These are phyloP conservation scores for Salticus scenicus DNA, from an alignment of 2,888 invertebrate species.

Conservation along the genomic window DNA sequence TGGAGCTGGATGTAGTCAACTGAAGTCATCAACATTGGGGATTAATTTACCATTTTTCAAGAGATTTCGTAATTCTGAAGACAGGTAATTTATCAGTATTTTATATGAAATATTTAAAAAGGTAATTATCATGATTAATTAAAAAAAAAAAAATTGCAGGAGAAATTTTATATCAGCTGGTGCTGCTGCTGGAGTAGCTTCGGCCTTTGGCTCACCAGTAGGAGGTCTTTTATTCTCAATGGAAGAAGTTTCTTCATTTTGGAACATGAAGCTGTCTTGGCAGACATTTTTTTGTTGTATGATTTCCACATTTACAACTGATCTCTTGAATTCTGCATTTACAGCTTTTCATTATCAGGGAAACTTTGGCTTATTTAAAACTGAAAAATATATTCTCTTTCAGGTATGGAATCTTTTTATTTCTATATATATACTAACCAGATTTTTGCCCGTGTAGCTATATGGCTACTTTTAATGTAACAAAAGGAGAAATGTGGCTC, in stretches of 20 bases:
- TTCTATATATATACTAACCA: too few species aligned
- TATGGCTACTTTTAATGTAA: too few species aligned
- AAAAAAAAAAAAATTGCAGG: constrained; percentile 36
- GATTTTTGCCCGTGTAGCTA: too few species aligned
- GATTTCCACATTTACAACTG: constrained; percentile 72
- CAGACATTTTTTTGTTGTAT: constrained; percentile 78
- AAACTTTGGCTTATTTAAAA: constrained; percentile 56
- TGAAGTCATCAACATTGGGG: constrained; percentile 70
- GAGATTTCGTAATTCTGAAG: constrained; percentile 64
- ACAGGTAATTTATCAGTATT: constrained; percentile 32
- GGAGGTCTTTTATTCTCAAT: constrained; percentile 77
- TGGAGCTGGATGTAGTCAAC: constrained; percentile 66
- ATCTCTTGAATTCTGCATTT: constrained; percentile 59
- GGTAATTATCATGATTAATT: too few species aligned
- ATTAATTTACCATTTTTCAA: constrained; percentile 69
- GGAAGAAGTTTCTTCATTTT: constrained; percentile 78
- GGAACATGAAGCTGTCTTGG: constrained; percentile 77
- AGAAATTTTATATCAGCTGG: constrained; percentile 73
- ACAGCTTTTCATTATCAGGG: constrained; percentile 55
- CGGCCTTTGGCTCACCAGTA: constrained; percentile 77
- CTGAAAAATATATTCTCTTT: constrained; percentile 58
- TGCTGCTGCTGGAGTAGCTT: constrained; percentile 77
- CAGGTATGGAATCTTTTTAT: constrained; percentile 29
- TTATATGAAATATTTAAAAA: too few species aligned
- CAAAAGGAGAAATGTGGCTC: too few species aligned